These are phyloP conservation scores for Tetramorium alpestre DNA, from an alignment of 1,140 invertebrate genomes.

Conservation along the genomic window DNA sequence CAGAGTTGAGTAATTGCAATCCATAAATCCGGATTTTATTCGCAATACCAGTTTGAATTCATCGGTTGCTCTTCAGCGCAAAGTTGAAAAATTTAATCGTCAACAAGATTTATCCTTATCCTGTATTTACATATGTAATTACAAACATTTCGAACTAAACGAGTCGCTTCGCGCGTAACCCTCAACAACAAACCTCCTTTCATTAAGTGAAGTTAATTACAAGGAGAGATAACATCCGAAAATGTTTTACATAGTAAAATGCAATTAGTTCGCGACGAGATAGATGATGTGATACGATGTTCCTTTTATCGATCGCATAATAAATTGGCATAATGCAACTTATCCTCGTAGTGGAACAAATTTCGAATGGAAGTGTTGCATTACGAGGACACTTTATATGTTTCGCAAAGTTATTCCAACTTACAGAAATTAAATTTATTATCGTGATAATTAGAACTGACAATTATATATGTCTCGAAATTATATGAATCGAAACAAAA, in stretches of 20 bases:
- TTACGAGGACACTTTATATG: background rate
- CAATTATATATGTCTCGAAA: background rate
- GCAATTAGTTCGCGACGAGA: background rate
- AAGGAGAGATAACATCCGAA: background rate
- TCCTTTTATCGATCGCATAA: background rate
- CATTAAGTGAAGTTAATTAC: constrained; percentile 8
- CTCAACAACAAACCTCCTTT: background rate
- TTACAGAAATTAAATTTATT: background rate
- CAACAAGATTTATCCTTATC: background rate
- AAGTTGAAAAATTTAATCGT: background rate
- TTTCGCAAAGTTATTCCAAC: background rate
- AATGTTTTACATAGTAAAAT: constrained; percentile 11
- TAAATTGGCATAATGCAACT: background rate
- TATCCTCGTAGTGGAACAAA: background rate
- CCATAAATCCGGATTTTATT: background rate
- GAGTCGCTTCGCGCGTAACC: background rate
- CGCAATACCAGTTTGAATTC: background rate
- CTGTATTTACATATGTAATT: background rate
- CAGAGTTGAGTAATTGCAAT: background rate
- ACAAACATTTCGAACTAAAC: background rate
- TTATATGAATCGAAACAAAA: background rate
- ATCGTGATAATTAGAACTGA: background rate
- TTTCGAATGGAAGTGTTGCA: background rate
- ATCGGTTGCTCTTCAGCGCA: background rate
- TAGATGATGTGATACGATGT: background rate